Percentiles rank a stretch among this genome's conserved stretches.
Evolutionary conservation across 1,140 invertebrate genomes (phyloP).

Genomic region (Hestina assimilis): DNA sequence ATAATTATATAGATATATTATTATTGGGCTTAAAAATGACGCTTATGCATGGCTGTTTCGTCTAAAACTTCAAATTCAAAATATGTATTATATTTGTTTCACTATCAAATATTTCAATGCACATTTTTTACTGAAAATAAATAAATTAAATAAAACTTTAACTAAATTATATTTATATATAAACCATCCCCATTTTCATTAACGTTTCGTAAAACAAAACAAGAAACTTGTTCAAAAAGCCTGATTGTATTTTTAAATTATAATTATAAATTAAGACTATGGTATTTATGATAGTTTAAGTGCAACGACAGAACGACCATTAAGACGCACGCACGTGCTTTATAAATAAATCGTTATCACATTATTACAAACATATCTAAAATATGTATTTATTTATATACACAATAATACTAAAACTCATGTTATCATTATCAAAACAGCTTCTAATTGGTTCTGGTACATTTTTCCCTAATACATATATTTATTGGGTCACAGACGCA

Average conservation of each 20-base stretch:
- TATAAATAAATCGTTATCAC: neutral
- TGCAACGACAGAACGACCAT: neutral
- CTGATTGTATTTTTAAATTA: too few relatives aligned
- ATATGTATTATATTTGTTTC: too few relatives aligned
- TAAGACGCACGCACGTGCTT: neutral
- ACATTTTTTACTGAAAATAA: too few relatives aligned
- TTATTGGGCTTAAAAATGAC: neutral
- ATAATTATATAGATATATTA: neutral
- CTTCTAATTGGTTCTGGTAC: conserved; percentile 73
- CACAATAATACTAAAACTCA: conserved; percentile 1
- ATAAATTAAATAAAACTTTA: too few relatives aligned
- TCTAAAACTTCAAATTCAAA: too few relatives aligned
- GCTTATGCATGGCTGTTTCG: neutral
- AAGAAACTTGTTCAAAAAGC: too few relatives aligned
- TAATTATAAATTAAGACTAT: too few relatives aligned
- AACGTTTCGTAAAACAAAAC: too few relatives aligned
- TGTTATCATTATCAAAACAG: conserved; percentile 2
- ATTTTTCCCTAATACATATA: conserved; percentile 55
- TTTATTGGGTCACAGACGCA: conserved; percentile 38
- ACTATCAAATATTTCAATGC: too few relatives aligned
- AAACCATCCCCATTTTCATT: too few relatives aligned
- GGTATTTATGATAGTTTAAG: too few relatives aligned
- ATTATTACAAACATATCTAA: neutral
- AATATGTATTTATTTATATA: neutral
- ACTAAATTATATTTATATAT: too few relatives aligned